Conservation (phyloP, 2,888 invertebrate species). For the Eueremaeus valkanovi region DNA sequence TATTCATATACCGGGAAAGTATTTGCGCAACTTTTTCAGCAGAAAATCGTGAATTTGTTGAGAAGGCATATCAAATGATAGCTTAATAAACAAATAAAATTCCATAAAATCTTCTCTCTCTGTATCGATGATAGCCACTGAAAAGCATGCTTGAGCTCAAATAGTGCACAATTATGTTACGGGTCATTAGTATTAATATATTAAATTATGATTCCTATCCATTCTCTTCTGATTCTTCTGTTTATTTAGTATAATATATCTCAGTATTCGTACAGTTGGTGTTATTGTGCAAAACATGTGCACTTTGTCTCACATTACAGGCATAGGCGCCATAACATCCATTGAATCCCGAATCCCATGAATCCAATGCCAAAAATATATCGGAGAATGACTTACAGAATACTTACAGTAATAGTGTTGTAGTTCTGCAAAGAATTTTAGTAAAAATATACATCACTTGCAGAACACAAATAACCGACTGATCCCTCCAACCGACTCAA, state of each 20-base stretch:
- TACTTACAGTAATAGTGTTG: not conserved
- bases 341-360: not conserved
- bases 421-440: not conserved
- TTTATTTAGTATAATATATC: not conserved
- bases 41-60: no score
- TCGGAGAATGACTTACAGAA: not conserved
- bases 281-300: not conserved
- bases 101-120: not conserved
- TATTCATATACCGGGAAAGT: no score
- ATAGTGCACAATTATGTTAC: constrained; percentile 6
- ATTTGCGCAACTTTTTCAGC: no score
- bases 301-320: constrained; percentile 21
- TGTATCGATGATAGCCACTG: not conserved
- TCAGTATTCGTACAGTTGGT: not conserved
- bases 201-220: constrained; percentile 1
- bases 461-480: not conserved
- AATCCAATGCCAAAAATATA: constrained; percentile 16
- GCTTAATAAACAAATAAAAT: no score
- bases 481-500: no score
- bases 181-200: constrained; percentile 1
- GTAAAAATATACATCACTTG: not conserved
- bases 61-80: no score
- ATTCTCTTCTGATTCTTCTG: not conserved
- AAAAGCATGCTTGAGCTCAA: not conserved
- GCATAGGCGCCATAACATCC: constrained; percentile 1